phyloP scores from a whole-genome alignment of 1,140 invertebrate species.

The roundworm (Caenorhabditis elegans) region WBcel235 BX284602.5:5649001-5649500 shows the following conservation, averaged over 20 bases:
- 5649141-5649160: not conserved
- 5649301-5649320: not conserved
- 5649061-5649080: constrained; percentile 35
- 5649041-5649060: not conserved
- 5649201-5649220: not conserved
- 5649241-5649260: not conserved
- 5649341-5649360: not conserved
- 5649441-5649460: not conserved
- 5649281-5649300: not conserved
- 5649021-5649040: not conserved
- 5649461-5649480: not conserved
- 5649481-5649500: too few species aligned
- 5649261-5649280: constrained; percentile 6
- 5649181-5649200: not conserved
- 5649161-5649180: not conserved
- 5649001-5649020: constrained; percentile 18
- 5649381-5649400: constrained; percentile 13
- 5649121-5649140: constrained; percentile 22
- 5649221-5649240: not conserved
- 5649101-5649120: not conserved
- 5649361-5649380: constrained; percentile 16
- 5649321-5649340: too few species aligned
- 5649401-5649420: constrained; percentile 33
- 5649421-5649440: constrained; percentile 33
- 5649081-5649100: not conserved